Percentiles rank a stretch among this genome's conserved stretches.
Evolutionary conservation across 2,888 invertebrate species (phyloP).

Genomic region (Trissoscelio sp.): DNA sequence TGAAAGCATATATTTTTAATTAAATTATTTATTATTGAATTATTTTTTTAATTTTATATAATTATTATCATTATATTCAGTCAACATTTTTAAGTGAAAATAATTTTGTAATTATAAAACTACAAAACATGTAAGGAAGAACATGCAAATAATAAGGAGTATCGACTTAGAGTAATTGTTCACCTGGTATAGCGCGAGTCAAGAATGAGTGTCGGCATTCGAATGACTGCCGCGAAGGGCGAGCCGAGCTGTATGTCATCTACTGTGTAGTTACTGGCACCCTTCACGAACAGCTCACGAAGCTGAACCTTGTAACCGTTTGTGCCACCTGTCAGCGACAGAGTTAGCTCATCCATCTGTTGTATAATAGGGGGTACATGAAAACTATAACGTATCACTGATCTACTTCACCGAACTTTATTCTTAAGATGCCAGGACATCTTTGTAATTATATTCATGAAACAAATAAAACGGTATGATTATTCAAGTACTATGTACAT

Average conservation of each 20-base stretch:
- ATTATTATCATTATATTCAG: too few relatives aligned
- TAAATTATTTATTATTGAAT: too few relatives aligned
- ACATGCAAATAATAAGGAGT: constrained; percentile 10
- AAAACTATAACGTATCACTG: constrained; percentile 59
- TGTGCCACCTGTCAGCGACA: constrained; percentile 84
- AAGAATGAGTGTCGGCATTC: constrained; percentile 87
- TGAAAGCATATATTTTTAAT: too few relatives aligned
- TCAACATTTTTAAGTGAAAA: too few relatives aligned
- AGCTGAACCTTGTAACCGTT: constrained; percentile 84
- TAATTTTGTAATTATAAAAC: too few relatives aligned
- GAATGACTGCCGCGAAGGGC: constrained; percentile 87
- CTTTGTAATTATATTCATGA: constrained; percentile 1
- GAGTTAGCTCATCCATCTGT: constrained; percentile 84
- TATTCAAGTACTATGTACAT: background rate
- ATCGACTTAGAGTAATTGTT: constrained; percentile 39
- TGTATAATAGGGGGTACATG: constrained; percentile 49
- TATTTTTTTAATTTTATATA: too few relatives aligned
- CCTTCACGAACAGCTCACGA: constrained; percentile 83
- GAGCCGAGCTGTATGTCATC: constrained; percentile 84
- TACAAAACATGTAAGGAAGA: too few relatives aligned
- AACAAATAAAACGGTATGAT: background rate
- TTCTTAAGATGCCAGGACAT: constrained; percentile 16
- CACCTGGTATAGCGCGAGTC: constrained; percentile 86
- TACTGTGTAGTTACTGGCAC: constrained; percentile 84
- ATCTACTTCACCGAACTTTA: constrained; percentile 41